Evolutionary conservation across 1,140 invertebrate species (phyloP), one percentile per base, ranked within the genome.

Genomic region (Adelges cooleyi): DNA sequence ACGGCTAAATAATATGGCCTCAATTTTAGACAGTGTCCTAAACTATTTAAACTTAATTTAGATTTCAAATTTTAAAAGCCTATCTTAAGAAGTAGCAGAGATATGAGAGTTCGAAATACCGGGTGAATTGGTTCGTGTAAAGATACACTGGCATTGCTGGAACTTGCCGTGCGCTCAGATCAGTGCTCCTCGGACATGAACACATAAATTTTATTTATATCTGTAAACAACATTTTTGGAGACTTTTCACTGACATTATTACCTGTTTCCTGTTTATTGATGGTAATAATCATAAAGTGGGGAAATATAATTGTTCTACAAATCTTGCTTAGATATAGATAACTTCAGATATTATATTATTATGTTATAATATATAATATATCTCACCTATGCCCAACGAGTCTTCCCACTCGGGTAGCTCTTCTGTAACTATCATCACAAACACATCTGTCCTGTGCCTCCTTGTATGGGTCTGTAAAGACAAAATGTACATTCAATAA

Each of bases 401-500:
- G 75, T 96, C 92, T 76, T 95, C 91, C 92, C 92, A 95, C 74
- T 95, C 92, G 23, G 90, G 85, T 70, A 94, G 76, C 75, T 93
- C 89, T 76, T 95, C 85, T 6, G 88, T 91, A 18, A 95, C 91
- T 69, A 84, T 82, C 83, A 95, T 86, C 66, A 95, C 89, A 79
- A 90, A 95, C 51, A 96, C 90, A 74, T 90, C 86, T 22, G 92
- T 96, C 70, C 92, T 81, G 78, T 94, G 90, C 77, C 90, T 91
- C 71, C 93, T 86, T 74, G 95, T 91, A 53, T 82, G 80, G 75
- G 93, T 95, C 92, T 92, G 77, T 15, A 75, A 75, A 70, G 69
- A 51, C 36, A 68, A 27, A 48, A 67, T 17, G 25, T 54, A 36
- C n/a, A 56, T 22, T 44, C 23, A 22, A 56, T 20, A 38, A 13